A percentile compares a stretch with the other conserved stretches of the same genome.
phyloP scores from a whole-genome alignment of 2,888 invertebrate species.

The Coecobrya sp. region DNA sequence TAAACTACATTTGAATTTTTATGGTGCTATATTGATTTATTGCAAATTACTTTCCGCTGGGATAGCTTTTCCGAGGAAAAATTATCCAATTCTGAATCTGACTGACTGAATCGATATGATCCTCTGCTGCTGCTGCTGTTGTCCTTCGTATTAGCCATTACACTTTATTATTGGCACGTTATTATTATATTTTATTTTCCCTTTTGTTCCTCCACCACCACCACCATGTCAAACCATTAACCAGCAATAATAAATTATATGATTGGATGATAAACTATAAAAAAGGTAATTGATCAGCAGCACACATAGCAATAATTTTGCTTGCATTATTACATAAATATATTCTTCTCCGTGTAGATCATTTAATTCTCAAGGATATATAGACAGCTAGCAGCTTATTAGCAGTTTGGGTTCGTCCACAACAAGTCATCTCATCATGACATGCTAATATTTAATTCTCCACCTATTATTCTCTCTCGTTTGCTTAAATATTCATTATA shows the following conservation, averaged over 20 bases:
- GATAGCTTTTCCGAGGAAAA: neutral
- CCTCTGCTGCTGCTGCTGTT: neutral
- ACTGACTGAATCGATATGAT: too few species aligned
- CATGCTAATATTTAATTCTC: neutral
- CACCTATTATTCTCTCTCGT: neutral
- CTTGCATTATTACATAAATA: too few species aligned
- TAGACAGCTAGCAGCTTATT: neutral
- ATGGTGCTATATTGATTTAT: constrained; percentile 12
- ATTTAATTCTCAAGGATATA: constrained; percentile 63
- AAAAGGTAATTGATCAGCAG: constrained; percentile 30
- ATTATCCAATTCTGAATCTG: too few species aligned
- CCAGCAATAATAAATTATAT: constrained; percentile 52
- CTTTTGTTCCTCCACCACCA: too few species aligned
- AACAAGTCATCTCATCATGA: too few species aligned
- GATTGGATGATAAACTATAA: constrained; percentile 60
- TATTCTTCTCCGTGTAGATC: too few species aligned
- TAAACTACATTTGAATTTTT: neutral
- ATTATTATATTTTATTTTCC: neutral
- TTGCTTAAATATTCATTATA: constrained; percentile 6
- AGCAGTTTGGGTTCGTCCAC: neutral
- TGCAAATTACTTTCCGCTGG: neutral
- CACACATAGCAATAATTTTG: neutral
- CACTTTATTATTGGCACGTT: neutral
- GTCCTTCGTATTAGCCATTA: neutral
- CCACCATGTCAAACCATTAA: constrained; percentile 5